These are phyloP conservation scores for Artibeus jamaicensis DNA, from an alignment of 2,797 vertebrate species.

Conservation along the genomic window DNA sequence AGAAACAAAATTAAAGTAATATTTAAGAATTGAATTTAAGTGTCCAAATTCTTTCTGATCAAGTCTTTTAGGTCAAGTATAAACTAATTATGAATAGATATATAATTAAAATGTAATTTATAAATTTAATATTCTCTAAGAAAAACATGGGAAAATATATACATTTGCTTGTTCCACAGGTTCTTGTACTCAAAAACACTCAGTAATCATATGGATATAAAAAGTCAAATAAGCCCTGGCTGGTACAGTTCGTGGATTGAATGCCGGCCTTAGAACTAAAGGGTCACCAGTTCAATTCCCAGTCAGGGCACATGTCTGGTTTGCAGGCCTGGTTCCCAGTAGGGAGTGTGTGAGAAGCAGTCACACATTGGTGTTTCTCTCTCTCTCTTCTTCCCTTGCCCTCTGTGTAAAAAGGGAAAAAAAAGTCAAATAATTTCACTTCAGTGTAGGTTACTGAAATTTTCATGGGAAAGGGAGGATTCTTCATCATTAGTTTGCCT, in stretches of 20 bases:
- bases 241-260: no score
- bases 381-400: no score
- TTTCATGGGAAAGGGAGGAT: not conserved
- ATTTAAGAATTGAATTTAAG: not conserved
- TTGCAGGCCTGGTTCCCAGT: no score
- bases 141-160: not conserved
- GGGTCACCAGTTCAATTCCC: no score
- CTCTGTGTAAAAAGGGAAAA: no score
- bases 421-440: not conserved
- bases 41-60: conserved; percentile 22
- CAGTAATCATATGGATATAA: not conserved
- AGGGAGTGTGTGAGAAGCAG: no score
- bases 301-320: no score
- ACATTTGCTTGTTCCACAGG: not conserved
- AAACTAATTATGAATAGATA: not conserved
- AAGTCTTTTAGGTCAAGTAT: not conserved
- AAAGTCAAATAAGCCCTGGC: not conserved
- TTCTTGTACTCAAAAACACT: not conserved
- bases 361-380: no score
- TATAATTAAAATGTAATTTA: not conserved
- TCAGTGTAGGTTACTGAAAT: not conserved
- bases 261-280: no score
- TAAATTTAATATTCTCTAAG: not conserved
- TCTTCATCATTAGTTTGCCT: not conserved
- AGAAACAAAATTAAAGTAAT: not conserved